These are phyloP conservation scores for Pseudeuparius sepicola DNA, from an alignment of 2,888 invertebrate species.

Conservation along the genomic window DNA sequence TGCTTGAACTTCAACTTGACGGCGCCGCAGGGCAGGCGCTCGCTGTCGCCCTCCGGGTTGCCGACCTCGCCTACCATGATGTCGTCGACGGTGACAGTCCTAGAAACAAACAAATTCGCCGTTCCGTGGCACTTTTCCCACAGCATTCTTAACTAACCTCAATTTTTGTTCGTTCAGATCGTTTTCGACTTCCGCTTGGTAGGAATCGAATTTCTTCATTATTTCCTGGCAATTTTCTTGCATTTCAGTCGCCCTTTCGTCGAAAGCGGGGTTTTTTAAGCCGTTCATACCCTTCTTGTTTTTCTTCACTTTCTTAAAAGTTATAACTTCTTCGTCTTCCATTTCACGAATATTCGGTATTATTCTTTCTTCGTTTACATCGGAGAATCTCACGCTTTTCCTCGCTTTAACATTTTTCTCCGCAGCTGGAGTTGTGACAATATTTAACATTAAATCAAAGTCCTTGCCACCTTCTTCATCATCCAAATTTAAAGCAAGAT, in stretches of 20 bases:
- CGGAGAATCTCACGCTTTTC: constrained; percentile 30
- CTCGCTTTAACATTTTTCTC: constrained; percentile 17
- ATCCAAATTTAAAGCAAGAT: constrained; percentile 24
- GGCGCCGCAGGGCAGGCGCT: constrained; percentile 27
- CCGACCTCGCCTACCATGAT: constrained; percentile 31
- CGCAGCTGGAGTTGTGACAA: constrained; percentile 25
- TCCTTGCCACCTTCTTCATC: constrained; percentile 16
- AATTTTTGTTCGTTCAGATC: constrained; percentile 35
- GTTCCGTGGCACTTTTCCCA: no score
- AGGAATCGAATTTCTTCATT: constrained; percentile 31
- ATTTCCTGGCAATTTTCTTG: constrained; percentile 31
- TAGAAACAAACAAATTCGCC: no score
- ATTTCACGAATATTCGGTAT: constrained; percentile 30
- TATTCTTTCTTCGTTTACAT: constrained; percentile 29
- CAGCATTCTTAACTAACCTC: no score
- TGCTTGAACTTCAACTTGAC: constrained; percentile 31
- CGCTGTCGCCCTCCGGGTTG: constrained; percentile 28
- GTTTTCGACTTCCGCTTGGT: constrained; percentile 37
- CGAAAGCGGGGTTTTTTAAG: constrained; percentile 28
- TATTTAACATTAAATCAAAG: constrained; percentile 28
- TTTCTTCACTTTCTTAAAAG: constrained; percentile 15
- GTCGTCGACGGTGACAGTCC: constrained; percentile 22
- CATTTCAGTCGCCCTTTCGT: constrained; percentile 22
- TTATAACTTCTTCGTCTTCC: constrained; percentile 17
- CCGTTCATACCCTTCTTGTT: constrained; percentile 21